Base-by-base conservation (phyloP, 2,797 vertebrate genomes). In the Tangara arthus region DNA sequence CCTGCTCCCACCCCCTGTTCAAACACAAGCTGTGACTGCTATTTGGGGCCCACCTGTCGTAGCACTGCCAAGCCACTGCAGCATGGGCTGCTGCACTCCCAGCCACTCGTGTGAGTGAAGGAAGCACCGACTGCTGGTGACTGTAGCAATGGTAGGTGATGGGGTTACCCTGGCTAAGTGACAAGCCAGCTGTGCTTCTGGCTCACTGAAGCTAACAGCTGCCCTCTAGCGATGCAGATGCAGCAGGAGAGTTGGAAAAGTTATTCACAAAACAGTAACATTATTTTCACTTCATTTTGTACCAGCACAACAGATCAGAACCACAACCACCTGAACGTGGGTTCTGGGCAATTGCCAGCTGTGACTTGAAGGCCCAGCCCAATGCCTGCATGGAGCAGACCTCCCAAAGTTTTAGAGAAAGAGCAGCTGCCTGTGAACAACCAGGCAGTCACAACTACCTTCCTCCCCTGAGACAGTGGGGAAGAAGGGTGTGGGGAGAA, bases 191-290 rank as follows among this genome's bases (percentile, higher is more conserved):
- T 93, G 69, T 88, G 89, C 83, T 79, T 92, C 73, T 60, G 76
- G 59, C 37, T 91, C 44, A 60, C 1, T 55, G 82, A 72, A 50
- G 61, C 72, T 24, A 63, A 91, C 61, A 95, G 80, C 88, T 89
- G 89, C 89, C 91, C 82, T 83, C 92, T 90, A 91, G 88, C 50
- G 80, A 92, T 53, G 42, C 75, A 92, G 76, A 89, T 68, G 69
- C 64, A 94, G 89, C 73, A 80, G 42, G 15, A 94, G 34, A 93
- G 68, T 57, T 13, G 1, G 42, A 91, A 68, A 81, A 92, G 76
- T 78, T 89, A 90, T 41, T 82, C 63, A 92, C 59, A 83, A 68
- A 94, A 71, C 6, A 80, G 68, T 68, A 89, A 76, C 49, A 87
- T 84, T 60, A 81, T 83, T 92, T 95, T 92, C 72, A 72, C 66